These are phyloP conservation scores for Salvelinus namaycush DNA, from an alignment of 2,113 vertebrate species.

Conservation along the genomic window DNA sequence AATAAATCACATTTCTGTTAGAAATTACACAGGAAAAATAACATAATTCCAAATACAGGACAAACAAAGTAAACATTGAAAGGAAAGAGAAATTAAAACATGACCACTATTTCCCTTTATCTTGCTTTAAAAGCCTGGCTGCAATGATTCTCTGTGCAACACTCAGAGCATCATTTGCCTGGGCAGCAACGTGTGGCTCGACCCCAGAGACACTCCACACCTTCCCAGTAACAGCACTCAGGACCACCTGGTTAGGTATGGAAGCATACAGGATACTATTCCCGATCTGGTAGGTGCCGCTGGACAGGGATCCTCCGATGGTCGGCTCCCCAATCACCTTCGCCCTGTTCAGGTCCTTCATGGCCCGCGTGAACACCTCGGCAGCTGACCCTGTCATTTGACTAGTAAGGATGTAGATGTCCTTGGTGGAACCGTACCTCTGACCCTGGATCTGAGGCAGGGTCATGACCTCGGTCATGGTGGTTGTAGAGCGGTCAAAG, in stretches of 20 bases:
- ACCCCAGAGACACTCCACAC: slow-evolving; percentile 84
- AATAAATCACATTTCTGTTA: neutral
- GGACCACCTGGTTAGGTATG: slow-evolving; percentile 84
- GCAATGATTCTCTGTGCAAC: slow-evolving; percentile 66
- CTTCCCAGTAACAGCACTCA: slow-evolving; percentile 82
- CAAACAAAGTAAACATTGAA: neutral
- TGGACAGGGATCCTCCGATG: slow-evolving; percentile 81
- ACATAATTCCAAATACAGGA: neutral
- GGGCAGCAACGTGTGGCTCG: slow-evolving; percentile 79
- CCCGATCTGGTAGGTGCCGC: slow-evolving; percentile 82
- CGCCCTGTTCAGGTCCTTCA: slow-evolving; percentile 85
- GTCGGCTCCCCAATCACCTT: slow-evolving; percentile 86
- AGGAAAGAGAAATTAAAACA: neutral
- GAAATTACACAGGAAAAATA: neutral
- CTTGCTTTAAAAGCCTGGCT: slow-evolving; percentile 26
- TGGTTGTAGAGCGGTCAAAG: slow-evolving; percentile 76
- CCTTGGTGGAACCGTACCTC: slow-evolving; percentile 79
- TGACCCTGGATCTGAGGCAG: slow-evolving; percentile 73
- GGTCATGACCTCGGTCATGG: slow-evolving; percentile 79
- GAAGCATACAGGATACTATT: slow-evolving; percentile 81
- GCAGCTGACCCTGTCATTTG: slow-evolving; percentile 86
- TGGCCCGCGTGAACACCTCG: slow-evolving; percentile 81
- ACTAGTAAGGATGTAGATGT: slow-evolving; percentile 84
- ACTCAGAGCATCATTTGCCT: slow-evolving; percentile 77
- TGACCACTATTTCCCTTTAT: slow-evolving; percentile 24